phyloP scores from a whole-genome alignment of 2,797 vertebrate species.

The Choloepus didactylus region DNA sequence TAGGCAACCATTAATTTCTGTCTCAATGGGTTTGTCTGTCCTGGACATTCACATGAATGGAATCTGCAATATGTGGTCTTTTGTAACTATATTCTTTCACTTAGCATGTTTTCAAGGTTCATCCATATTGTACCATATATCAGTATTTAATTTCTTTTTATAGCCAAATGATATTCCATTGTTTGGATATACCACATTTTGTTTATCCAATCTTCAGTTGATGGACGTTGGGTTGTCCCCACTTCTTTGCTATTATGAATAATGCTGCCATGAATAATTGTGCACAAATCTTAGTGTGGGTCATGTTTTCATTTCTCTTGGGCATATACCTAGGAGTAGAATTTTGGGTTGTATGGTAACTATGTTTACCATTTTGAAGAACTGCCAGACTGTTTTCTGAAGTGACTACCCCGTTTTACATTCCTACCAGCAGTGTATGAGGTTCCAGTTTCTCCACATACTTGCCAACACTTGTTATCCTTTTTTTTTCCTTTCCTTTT shows the following conservation, averaged over 20 bases:
- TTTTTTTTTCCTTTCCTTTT: background rate
- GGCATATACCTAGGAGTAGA: background rate
- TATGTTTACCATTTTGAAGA: conserved; percentile 45
- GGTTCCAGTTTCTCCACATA: background rate
- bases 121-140: background rate
- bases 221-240: background rate
- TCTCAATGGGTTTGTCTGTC: background rate
- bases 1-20: background rate
- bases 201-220: background rate
- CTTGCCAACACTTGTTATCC: background rate
- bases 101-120: background rate
- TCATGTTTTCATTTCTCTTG: background rate
- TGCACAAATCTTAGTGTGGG: background rate
- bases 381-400: conserved; percentile 1
- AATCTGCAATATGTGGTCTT: background rate
- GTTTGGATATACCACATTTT: background rate
- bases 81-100: background rate
- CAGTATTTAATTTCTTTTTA: background rate
- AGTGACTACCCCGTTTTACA: background rate
- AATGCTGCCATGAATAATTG: background rate
- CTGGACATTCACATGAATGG: background rate
- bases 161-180: background rate
- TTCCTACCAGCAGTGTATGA: background rate
- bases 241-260: conserved; percentile 14
- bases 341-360: background rate